phyloP scores from a whole-genome alignment of 2,797 vertebrate species.

The Sebastes taczanowskii region DNA sequence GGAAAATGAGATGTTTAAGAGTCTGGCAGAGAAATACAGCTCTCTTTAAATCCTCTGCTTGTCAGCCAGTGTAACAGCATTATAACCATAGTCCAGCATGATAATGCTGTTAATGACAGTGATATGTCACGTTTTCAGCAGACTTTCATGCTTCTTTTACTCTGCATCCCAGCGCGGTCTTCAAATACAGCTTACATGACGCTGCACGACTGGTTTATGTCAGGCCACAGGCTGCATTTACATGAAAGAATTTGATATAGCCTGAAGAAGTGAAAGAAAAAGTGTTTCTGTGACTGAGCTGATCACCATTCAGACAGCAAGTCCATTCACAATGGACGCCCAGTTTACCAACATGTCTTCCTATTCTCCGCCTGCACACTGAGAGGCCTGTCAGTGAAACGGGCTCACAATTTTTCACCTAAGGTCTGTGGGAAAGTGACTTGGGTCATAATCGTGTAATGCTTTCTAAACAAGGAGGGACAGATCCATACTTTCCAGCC shows the following conservation, averaged over 20 bases:
- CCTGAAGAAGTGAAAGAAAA: conserved; percentile 38
- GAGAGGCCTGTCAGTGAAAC: conserved; percentile 78
- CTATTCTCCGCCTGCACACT: conserved; percentile 72
- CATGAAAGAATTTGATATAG: conserved; percentile 22
- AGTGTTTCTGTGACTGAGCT: conserved; percentile 30
- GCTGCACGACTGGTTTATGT: conserved; percentile 27
- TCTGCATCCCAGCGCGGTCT: conserved; percentile 5
- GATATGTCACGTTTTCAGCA: conserved; percentile 71
- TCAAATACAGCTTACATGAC: conserved; percentile 39
- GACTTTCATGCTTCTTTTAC: conserved; percentile 51
- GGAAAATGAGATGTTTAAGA: conserved; percentile 83
- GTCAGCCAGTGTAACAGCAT: conserved; percentile 73
- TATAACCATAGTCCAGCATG: conserved; percentile 70
- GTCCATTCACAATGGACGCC: conserved; percentile 68
- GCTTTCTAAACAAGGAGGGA: conserved; percentile 75
- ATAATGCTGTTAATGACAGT: conserved; percentile 74
- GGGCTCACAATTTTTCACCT: conserved; percentile 78
- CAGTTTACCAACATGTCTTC: conserved; percentile 74
- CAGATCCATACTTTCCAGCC: conserved; percentile 77
- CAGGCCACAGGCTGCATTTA: conserved; percentile 22
- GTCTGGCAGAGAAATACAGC: conserved; percentile 77
- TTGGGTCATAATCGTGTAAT: conserved; percentile 77
- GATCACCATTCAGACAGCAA: conserved; percentile 58
- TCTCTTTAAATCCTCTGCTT: conserved; percentile 76
- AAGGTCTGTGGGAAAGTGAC: conserved; percentile 88